A percentile compares a stretch with the other conserved stretches of the same genome.
Evolutionary conservation across 92 coral and sea anemone species (phyloP).

Genomic region (Heliopora coerulea): DNA sequence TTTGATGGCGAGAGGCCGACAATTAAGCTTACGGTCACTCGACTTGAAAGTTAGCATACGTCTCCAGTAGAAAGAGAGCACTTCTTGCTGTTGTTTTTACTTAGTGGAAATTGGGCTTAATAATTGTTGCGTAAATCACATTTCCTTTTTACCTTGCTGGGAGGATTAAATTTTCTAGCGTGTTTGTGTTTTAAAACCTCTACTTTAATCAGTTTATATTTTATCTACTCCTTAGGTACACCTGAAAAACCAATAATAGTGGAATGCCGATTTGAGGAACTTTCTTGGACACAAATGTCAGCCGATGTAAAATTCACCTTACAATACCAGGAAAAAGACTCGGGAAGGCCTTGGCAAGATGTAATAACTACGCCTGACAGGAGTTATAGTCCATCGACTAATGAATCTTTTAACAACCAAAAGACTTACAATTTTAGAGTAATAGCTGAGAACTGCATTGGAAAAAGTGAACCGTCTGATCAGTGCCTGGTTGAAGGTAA

Average conservation of each 20-base stretch:
- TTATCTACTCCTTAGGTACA: neutral
- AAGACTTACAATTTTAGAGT: constrained; percentile 19
- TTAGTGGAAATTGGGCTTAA: too few relatives aligned
- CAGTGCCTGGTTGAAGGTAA: constrained; percentile 4
- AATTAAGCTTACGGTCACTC: too few relatives aligned
- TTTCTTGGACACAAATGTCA: constrained; percentile 3
- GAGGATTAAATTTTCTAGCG: too few relatives aligned
- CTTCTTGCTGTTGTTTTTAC: too few relatives aligned
- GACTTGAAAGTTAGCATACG: too few relatives aligned
- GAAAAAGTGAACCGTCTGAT: neutral
- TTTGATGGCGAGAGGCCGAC: too few relatives aligned
- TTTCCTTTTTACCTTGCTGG: too few relatives aligned
- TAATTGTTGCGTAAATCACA: too few relatives aligned
- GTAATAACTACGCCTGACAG: constrained; percentile 7
- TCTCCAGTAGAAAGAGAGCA: too few relatives aligned
- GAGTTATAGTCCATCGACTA: constrained; percentile 25
- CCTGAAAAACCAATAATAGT: constrained; percentile 18
- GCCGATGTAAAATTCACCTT: constrained; percentile 13
- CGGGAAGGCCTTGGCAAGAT: constrained; percentile 11
- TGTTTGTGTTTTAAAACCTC: too few relatives aligned
- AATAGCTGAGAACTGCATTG: constrained; percentile 27
- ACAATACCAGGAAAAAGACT: constrained; percentile 7
- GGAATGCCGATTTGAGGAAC: constrained; percentile 8
- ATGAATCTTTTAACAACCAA: constrained; percentile 7
- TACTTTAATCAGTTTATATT: neutral